Base-by-base conservation (phyloP, 2,888 invertebrate genomes). In the Nemoura dubitans region DNA sequence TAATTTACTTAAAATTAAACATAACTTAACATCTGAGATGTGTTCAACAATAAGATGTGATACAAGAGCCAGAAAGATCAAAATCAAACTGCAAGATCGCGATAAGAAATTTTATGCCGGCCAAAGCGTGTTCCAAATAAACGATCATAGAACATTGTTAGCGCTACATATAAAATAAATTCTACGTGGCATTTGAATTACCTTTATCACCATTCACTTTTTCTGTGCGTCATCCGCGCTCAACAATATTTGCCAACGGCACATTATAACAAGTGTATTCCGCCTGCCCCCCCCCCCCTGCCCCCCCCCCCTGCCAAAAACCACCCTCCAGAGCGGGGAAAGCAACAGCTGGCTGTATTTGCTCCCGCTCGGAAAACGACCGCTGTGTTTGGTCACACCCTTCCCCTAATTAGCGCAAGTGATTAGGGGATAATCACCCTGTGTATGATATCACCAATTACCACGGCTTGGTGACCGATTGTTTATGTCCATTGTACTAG, bases 391-490 rank as follows among this genome's bases (percentile, higher is more conserved):
- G 59, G 59, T 59, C 59, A 59, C 59, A 59, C 59, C 59, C 59
- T 59, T 7, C 21, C 21, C 59, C 16, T 59, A 59, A 59, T 59
- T 59, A 59, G 59, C 59, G 2, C 59, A 59, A 59, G 59, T 59
- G 21, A 59, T 59, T 59, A 59, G 16, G 59, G 36, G n/a, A n/a
- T 36, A 36, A 36, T 36, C 88, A 89, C 85, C 87, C 81, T 83
- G 42, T 10, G 7, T 7, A 10, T 14, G 43, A 36, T 86, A 42
- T 36, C 29, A 76, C 43, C n/a, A 27, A 82, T 82, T 82, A 82
- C 36, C 82, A 29, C 10, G 5, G n/a, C n/a, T n/a, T n/a, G n/a
- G n/a, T n/a, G n/a, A n/a, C n/a, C n/a, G n/a, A n/a, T n/a, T n/a
- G n/a, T n/a, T n/a, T n/a, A n/a, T n/a, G n/a, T n/a, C n/a, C n/a